These are phyloP conservation scores for Zosterops borbonicus DNA, from an alignment of 2,113 vertebrate genomes.

Conservation along the genomic window DNA sequence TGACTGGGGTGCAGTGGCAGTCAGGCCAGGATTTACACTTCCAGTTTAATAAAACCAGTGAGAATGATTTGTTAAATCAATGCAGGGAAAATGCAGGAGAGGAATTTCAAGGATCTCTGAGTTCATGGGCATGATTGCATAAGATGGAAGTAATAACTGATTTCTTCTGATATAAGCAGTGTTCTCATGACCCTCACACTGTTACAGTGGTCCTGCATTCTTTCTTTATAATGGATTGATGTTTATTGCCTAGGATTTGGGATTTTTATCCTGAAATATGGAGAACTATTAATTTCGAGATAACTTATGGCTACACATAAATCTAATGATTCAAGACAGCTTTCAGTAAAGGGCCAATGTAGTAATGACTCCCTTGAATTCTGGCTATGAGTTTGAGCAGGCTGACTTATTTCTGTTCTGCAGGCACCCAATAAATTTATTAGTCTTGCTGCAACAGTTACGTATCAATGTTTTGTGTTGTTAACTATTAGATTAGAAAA, in stretches of 20 bases:
- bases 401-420: background rate
- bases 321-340: background rate
- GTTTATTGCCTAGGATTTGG: background rate
- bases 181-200: background rate
- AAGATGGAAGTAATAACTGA: background rate
- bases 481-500: background rate
- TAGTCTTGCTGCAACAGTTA: background rate
- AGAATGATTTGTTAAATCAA: background rate
- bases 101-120: background rate
- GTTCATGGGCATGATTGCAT: background rate
- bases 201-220: background rate
- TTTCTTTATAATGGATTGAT: background rate
- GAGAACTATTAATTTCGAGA: background rate
- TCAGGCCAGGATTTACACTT: background rate
- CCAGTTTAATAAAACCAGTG: background rate
- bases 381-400: background rate
- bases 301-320: background rate
- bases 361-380: background rate
- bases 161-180: background rate
- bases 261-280: background rate
- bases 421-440: background rate
- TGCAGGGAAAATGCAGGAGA: background rate
- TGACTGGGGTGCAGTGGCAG: background rate
- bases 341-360: background rate
- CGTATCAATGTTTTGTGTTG: background rate